phyloP scores from a whole-genome alignment of 2,888 invertebrate species.

The Aporophyla lueneburgensis region DNA sequence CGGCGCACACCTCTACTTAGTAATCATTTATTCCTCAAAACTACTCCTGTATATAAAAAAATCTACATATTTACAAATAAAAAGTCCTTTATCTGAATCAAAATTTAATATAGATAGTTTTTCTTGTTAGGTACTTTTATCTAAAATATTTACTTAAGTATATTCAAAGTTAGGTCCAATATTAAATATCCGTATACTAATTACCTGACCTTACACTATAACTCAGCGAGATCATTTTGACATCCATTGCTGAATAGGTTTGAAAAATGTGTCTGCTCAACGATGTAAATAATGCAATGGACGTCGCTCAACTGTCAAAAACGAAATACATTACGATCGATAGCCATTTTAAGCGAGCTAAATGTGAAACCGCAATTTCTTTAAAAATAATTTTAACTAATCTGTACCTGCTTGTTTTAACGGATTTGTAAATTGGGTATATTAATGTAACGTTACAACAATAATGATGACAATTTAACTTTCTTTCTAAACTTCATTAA shows the following conservation, averaged over 20 bases:
- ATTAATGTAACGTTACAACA: not conserved
- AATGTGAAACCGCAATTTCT: too few species aligned
- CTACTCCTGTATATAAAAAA: not conserved
- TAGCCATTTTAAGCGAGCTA: too few species aligned
- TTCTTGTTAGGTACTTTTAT: not conserved
- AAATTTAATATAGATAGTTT: not conserved
- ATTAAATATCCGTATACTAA: not conserved
- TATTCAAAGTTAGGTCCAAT: too few species aligned
- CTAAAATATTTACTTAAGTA: not conserved
- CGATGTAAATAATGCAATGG: not conserved
- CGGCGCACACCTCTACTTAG: too few species aligned
- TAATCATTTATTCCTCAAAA: constrained; percentile 6
- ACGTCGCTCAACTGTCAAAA: not conserved
- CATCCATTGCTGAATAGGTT: not conserved
- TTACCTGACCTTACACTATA: not conserved
- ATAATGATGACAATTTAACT: not conserved
- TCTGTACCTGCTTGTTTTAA: not conserved
- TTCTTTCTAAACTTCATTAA: too few species aligned
- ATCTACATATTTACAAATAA: not conserved
- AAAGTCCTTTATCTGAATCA: not conserved
- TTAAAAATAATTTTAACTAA: too few species aligned
- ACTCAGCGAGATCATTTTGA: not conserved
- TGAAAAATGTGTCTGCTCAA: not conserved
- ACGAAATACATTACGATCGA: too few species aligned
- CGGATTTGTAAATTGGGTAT: not conserved